Percentiles rank a stretch among this genome's conserved stretches.
phyloP scores from a whole-genome alignment of 2,888 invertebrate species.

The Calliopum simillimum region DNA sequence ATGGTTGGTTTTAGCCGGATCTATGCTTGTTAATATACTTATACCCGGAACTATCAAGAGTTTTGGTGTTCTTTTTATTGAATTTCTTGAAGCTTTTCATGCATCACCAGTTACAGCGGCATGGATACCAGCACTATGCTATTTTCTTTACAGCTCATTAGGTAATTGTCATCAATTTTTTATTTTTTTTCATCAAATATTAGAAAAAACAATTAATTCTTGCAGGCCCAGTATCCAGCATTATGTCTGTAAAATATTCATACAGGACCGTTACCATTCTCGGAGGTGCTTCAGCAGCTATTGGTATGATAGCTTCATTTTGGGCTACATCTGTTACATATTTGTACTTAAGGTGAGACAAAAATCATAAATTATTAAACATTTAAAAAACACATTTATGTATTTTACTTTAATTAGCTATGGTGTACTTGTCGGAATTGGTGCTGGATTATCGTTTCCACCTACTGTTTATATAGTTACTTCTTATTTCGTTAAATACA shows the following conservation, averaged over 20 bases:
- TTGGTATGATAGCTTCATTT: conserved; percentile 86
- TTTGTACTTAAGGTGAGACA: conserved; percentile 79
- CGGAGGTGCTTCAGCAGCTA: conserved; percentile 84
- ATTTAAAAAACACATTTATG: neutral
- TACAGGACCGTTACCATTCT: conserved; percentile 85
- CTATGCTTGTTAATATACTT: conserved; percentile 85
- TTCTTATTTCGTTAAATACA: conserved; percentile 82
- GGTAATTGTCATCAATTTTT: conserved; percentile 70
- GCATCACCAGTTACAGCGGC: conserved; percentile 80
- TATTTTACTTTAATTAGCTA: conserved; percentile 70
- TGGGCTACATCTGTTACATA: conserved; percentile 84
- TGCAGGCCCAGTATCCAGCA: conserved; percentile 86
- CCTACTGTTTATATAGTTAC: conserved; percentile 92
- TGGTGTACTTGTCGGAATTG: conserved; percentile 84
- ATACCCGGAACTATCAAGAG: conserved; percentile 90
- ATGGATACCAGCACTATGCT: conserved; percentile 88
- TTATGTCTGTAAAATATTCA: conserved; percentile 85
- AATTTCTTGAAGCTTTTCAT: conserved; percentile 83
- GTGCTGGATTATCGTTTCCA: conserved; percentile 87
- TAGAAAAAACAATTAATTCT: conserved; percentile 43
- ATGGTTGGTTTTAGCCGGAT: conserved; percentile 80
- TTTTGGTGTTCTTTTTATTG: conserved; percentile 86
- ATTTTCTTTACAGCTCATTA: conserved; percentile 88
- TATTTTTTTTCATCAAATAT: neutral
- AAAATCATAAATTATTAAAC: neutral